Base-by-base conservation (phyloP, 2,888 invertebrate genomes). In the Lypha dubia region DNA sequence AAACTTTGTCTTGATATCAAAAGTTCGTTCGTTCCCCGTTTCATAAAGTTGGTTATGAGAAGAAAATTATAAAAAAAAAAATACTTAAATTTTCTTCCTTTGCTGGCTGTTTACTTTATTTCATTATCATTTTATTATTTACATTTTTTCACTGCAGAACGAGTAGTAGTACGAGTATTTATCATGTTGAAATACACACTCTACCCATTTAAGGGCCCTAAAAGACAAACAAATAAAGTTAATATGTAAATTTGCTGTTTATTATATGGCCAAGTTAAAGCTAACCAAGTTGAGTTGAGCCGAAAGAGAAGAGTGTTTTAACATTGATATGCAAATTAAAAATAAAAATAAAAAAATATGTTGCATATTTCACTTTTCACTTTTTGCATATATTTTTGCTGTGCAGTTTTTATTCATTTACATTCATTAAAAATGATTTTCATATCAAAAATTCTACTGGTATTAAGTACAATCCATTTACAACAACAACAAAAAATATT, bases 271-370 rank as follows among this genome's bases (percentile, higher is more conserved):
- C 71, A 67, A 63, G 17, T 20, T n/a, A 51, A 62, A 62, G 32
- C 51, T 3, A 51, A 35, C 53, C 38, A 5, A 44, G 67, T 24
- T 28, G n/a, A 63, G 58, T 28, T 20, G 20, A 63, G 65, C 13
- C 51, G 17, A 65, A 32, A 44, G 65, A 76, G 71, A 67, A n/a
- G 71, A 76, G 71, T 76, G 71, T 71, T 80, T 71, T 44, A 63
- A 67, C 70, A 84, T 71, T 84, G 83, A 79, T 84, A 84, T 84
- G 79, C 75, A 84, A 84, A 84, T 84, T 79, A 67, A 74, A n/a
- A n/a, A n/a, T n/a, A n/a, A n/a, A n/a, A n/a, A n/a, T n/a, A n/a
- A n/a, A n/a, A 62, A 84, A 75, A 63, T 75, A 28, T 75, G 56
- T 65, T 83, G 7, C 46, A 63, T 49, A 70, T 60, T 46, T 67